Evolutionary conservation across 2,888 invertebrate species (phyloP).

Genomic region (Aspidiotus destructor): DNA sequence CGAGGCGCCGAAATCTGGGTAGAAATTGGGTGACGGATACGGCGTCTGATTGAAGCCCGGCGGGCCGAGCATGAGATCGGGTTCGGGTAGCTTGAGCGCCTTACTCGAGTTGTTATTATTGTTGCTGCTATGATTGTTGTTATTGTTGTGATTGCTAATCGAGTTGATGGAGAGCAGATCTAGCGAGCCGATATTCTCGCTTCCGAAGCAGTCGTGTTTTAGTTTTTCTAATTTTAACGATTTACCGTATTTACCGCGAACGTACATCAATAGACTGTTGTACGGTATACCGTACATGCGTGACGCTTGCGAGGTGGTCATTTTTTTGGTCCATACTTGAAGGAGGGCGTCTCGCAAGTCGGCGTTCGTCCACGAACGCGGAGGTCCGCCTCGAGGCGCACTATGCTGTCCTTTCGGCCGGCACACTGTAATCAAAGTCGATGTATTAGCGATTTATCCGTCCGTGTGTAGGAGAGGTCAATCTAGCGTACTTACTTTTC

Average conservation of each 20-base stretch:
- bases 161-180: slow-evolving; percentile 59
- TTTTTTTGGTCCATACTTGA: slow-evolving; percentile 91
- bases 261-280: slow-evolving; percentile 84
- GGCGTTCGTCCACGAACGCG: slow-evolving; percentile 84
- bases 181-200: slow-evolving; percentile 53
- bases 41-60: slow-evolving; percentile 67
- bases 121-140: slow-evolving; percentile 50
- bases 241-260: slow-evolving; percentile 86
- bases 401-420: slow-evolving; percentile 85
- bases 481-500: slow-evolving; percentile 56
- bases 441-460: slow-evolving; percentile 30
- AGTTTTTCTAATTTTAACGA: slow-evolving; percentile 78
- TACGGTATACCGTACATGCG: slow-evolving; percentile 87
- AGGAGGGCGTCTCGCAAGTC: slow-evolving; percentile 82
- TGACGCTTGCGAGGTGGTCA: slow-evolving; percentile 87
- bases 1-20: slow-evolving; percentile 67
- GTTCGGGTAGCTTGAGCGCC: slow-evolving; percentile 36
- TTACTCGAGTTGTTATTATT: slow-evolving; percentile 40
- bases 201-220: slow-evolving; percentile 74
- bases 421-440: slow-evolving; percentile 49
- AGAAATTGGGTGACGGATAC: slow-evolving; percentile 55
- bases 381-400: slow-evolving; percentile 80
- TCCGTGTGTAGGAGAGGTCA: slow-evolving; percentile 2
- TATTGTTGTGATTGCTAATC: slow-evolving; percentile 40
- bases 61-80: slow-evolving; percentile 46